Evolutionary conservation across 2,113 vertebrate genomes (phyloP).

Genomic region (Myodes glareolus): DNA sequence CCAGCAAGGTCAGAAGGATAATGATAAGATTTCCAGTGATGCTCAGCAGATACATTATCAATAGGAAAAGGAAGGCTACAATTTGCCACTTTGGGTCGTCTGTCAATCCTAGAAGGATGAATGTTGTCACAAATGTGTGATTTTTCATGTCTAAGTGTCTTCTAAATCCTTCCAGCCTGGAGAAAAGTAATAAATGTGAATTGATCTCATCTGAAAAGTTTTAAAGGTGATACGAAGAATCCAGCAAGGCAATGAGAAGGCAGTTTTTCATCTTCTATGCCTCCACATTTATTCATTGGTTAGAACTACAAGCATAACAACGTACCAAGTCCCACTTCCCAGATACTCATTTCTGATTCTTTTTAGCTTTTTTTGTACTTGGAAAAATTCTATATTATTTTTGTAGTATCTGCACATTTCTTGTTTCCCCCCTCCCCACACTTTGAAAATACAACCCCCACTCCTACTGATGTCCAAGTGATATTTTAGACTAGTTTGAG

Average conservation of each 20-base stretch:
- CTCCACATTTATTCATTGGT: not conserved
- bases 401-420: not conserved
- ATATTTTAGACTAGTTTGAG: not conserved
- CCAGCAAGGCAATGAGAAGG: not conserved
- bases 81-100: conserved; percentile 15
- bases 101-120: conserved; percentile 42
- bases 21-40: conserved; percentile 27
- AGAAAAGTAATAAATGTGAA: not conserved
- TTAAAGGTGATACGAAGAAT: not conserved
- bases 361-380: not conserved
- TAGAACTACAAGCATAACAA: not conserved
- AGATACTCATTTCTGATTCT: not conserved
- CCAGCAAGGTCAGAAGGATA: conserved; percentile 19
- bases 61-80: not conserved
- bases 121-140: not conserved
- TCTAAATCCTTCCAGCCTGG: not conserved
- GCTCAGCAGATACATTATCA: conserved; percentile 2
- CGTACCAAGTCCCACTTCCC: not conserved
- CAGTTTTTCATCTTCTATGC: not conserved
- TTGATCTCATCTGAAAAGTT: not conserved
- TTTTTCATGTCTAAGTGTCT: conserved; percentile 27
- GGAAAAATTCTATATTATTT: not conserved
- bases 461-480: not conserved
- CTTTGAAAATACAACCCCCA: not conserved
- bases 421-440: rapidly evolving